Evolutionary conservation across 2,797 vertebrate genomes (phyloP), one percentile per base, ranked within the genome.

Genomic region (Malacoraja senta): DNA sequence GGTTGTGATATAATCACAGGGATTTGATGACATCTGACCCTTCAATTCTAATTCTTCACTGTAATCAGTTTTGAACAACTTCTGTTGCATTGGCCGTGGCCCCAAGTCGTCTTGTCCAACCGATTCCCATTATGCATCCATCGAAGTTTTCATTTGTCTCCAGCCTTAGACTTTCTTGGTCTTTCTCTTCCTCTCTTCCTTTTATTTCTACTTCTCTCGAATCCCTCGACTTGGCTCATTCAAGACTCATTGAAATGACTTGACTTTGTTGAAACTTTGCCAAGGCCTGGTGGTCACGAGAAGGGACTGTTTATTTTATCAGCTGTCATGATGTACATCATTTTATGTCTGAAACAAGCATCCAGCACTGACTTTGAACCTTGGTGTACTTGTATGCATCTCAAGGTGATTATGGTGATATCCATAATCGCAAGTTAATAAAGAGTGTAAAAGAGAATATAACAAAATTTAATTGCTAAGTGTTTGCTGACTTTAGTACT

Each of bases 361-460:
- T 32, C 12, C 17, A n/a, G 63, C 32, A 24, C 17, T 91, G 65
- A 91, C 15, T 91, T 88, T 61, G 24, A 35, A 68, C 38, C n/a
- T 29, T 35, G 1, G 61, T 68, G 19, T 71, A 72, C 32, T 90
- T 32, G 9, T 26, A 21, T 15, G 24, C 35, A 13, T 24, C 38
- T 13, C 32, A 72, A 53, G 19, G 35, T 91, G 9, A 44, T 3
- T 53, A 26, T 35, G 13, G 90, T 26, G 35, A 91, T n/a, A 72
- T 38, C 88, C 35, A 10, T 38, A 72, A 91, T 93, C 95, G 95
- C 94, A 92, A 93, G 63, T 94, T 88, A 93, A 93, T 90, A 61
- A 93, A 94, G 93, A 78, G 93, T 93, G 44, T 21, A 71, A 71
- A 12, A 19, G 68, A 19, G 19, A 19, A 19, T 4, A 19, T 1